A percentile compares a stretch with the other conserved stretches of the same genome.
Evolutionary conservation across 2,113 vertebrate species (phyloP).

Genomic region (Calidris pugnax): DNA sequence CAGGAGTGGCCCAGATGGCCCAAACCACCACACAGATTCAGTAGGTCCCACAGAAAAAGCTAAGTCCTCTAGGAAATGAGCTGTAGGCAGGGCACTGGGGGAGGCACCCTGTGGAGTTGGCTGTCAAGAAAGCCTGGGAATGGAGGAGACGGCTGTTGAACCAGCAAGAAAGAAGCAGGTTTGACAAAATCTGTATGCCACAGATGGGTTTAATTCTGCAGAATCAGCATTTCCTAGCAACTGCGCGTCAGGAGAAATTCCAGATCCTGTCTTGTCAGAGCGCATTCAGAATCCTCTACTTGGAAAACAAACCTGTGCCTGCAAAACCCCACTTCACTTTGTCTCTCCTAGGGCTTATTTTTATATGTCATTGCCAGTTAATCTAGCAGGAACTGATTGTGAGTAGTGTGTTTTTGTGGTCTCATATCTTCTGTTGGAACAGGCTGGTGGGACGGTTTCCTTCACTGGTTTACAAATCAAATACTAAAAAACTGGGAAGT

Average conservation of each 20-base stretch:
- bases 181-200: slow-evolving; percentile 3
- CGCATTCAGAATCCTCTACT: background rate
- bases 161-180: background rate
- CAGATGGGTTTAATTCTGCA: slow-evolving; percentile 10
- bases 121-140: background rate
- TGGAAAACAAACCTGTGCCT: background rate
- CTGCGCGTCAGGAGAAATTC: slow-evolving; percentile 33
- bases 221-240: slow-evolving; percentile 20
- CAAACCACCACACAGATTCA: background rate
- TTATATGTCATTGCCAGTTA: background rate
- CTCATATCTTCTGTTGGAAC: background rate
- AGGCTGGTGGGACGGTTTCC: background rate
- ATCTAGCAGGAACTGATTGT: background rate
- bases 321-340: background rate
- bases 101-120: background rate
- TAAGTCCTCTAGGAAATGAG: background rate
- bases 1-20: background rate
- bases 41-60: background rate
- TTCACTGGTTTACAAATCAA: background rate
- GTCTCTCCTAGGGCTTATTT: background rate
- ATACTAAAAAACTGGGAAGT: background rate
- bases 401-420: background rate
- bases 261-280: background rate
- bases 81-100: background rate
- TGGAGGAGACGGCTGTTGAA: background rate